Conservation (phyloP, 2,113 vertebrate genomes). For the Tautogolabrus adspersus region DNA sequence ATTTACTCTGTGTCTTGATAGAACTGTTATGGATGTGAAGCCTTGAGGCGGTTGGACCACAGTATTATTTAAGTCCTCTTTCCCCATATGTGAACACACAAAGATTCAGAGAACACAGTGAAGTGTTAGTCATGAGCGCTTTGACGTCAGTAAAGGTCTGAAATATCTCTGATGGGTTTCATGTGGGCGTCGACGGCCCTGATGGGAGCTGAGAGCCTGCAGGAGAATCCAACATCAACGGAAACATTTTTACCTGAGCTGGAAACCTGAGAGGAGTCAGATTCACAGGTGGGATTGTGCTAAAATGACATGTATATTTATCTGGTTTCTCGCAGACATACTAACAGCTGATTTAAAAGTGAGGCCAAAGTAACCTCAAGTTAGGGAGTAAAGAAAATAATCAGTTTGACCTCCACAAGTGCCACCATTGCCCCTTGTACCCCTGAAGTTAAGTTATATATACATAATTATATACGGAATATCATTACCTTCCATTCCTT, state of each 20-base stretch:
- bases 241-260: slow-evolving; percentile 24
- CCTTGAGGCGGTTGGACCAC: neutral
- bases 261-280: neutral
- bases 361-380: neutral
- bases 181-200: slow-evolving; percentile 38
- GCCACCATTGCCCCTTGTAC: too few relatives aligned
- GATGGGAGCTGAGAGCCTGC: slow-evolving; percentile 37
- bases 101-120: slow-evolving; percentile 7
- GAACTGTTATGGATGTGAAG: neutral
- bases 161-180: slow-evolving; percentile 56
- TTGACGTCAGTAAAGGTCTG: slow-evolving; percentile 54
- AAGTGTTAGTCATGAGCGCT: slow-evolving; percentile 41
- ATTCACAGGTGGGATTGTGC: neutral
- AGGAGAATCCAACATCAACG: slow-evolving; percentile 19
- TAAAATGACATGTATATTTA: neutral
- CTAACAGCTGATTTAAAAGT: neutral
- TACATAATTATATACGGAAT: too few relatives aligned
- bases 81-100: slow-evolving; percentile 26
- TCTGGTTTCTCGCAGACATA: neutral
- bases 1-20: neutral
- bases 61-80: neutral
- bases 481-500: too few relatives aligned
- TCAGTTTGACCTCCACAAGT: too few relatives aligned
- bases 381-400: too few relatives aligned
- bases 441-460: too few relatives aligned